phyloP scores from a whole-genome alignment of 2,797 vertebrate genomes.

The Adrianichthys oophorus region DNA sequence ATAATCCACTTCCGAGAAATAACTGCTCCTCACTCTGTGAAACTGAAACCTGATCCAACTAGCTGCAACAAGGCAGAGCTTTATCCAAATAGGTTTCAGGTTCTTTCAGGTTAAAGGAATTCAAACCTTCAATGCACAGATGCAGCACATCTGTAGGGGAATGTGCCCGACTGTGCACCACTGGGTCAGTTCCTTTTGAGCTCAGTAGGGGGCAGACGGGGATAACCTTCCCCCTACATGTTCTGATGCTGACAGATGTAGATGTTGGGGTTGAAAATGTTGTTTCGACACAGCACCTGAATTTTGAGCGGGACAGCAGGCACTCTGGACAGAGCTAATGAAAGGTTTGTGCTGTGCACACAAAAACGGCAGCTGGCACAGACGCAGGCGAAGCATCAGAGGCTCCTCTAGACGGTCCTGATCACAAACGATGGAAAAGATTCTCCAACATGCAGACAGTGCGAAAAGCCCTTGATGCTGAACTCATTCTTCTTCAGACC shows the following conservation, averaged over 20 bases:
- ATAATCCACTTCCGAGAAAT: slow-evolving; percentile 63
- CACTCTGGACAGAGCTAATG: slow-evolving; percentile 18
- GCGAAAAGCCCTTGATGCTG: slow-evolving; percentile 44
- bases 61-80: slow-evolving; percentile 10
- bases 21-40: slow-evolving; percentile 29
- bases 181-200: slow-evolving; percentile 16
- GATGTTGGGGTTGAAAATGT: slow-evolving; percentile 46
- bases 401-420: slow-evolving; percentile 29
- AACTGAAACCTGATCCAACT: slow-evolving; percentile 14
- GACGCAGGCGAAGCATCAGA: slow-evolving; percentile 16
- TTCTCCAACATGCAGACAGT: slow-evolving; percentile 28
- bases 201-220: slow-evolving; percentile 70
- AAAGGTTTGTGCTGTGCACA: slow-evolving; percentile 38
- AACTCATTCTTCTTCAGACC: slow-evolving; percentile 19
- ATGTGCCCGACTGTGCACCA: background rate
- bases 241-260: slow-evolving; percentile 36
- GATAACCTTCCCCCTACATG: slow-evolving; percentile 24
- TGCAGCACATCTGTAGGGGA: slow-evolving; percentile 29
- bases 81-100: slow-evolving; percentile 9
- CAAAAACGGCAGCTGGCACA: background rate
- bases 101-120: slow-evolving; percentile 45
- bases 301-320: slow-evolving; percentile 45
- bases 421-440: slow-evolving; percentile 34
- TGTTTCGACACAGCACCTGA: slow-evolving; percentile 37
- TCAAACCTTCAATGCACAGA: slow-evolving; percentile 53